phyloP scores from a whole-genome alignment of 37 sponge, comb jelly and placozoan species.

The Oopsacas minuta region DNA sequence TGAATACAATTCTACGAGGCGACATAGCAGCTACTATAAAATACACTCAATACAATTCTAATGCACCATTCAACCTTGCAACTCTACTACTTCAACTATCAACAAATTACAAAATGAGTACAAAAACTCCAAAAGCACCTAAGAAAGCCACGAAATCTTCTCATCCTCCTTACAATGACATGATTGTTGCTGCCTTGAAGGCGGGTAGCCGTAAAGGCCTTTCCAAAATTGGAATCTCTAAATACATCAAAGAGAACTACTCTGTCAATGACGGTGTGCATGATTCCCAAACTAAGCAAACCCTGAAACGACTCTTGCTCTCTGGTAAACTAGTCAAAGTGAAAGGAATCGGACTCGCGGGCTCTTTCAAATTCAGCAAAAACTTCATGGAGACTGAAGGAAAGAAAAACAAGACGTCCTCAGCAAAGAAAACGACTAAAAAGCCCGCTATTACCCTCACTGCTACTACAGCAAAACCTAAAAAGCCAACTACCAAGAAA shows the following conservation, averaged over 20 bases:
- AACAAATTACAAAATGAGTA: neutral
- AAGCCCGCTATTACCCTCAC: neutral
- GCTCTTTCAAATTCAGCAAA: neutral
- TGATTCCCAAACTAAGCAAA: neutral
- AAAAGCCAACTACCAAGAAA: neutral
- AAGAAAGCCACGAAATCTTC: neutral
- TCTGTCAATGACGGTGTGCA: neutral
- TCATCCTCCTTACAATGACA: neutral
- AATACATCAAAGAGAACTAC: neutral
- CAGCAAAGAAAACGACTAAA: neutral
- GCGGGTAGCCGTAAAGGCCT: neutral
- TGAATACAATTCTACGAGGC: neutral
- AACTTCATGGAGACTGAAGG: neutral
- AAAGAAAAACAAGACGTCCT: neutral
- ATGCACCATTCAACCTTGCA: neutral
- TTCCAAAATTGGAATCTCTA: neutral
- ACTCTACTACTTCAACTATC: too few relatives aligned
- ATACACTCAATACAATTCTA: neutral
- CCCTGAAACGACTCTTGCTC: neutral
- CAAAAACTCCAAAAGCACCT: neutral
- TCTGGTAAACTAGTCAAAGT: neutral
- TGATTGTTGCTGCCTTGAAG: neutral
- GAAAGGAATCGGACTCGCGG: neutral
- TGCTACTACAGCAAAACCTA: neutral
- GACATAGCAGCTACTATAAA: neutral